Base-by-base conservation (phyloP, 2,113 vertebrate species). In the Syrmaticus mikado region DNA sequence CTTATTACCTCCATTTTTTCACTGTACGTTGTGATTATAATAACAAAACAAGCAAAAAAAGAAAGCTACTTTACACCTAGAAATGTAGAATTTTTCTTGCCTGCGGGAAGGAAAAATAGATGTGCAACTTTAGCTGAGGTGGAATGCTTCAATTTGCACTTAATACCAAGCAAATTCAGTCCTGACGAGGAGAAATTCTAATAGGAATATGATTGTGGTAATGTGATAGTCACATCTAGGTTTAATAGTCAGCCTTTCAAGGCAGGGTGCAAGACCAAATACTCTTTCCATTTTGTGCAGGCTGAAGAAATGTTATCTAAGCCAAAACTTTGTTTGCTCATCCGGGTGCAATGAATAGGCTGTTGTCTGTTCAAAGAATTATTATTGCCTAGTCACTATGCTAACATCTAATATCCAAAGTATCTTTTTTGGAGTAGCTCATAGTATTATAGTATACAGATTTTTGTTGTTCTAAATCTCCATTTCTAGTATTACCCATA, bases 11-110 rank as follows among this genome's bases (percentile, higher is more conserved):
- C 52, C 6, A 5, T 53, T 53, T 53, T 53, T 53, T 15, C 15
- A 17, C 30, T 53, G 52, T 16, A 17, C 27, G 4, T 53, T 58
- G 13, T 17, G 9, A 48, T 8, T 57, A 2, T 82, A 60, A 20
- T 48, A 73, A 34, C 0, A 1, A 53, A 53, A 27, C 27, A 53
- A 72, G 32, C 0, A 2, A 53, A 53, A 53, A 28, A 28, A 17
- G 87, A 30, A 82, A 82, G 18, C 18, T 86, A 5, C 19, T 90
- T 79, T 50, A 28, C 24, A 41, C 60, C 46, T 27, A 43, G 32
- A 57, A 65, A 76, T 82, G 16, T 8, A 82, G 41, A 55, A 45
- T 6, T 60, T 34, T 57, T 60, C 36, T 60, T 60, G 7, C 66
- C 25, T 85, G 28, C 8, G 17, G 20, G 32, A 64, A 50, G 55